These are phyloP conservation scores for Limnephilus marmoratus DNA, from an alignment of 2,888 invertebrate species.

Conservation along the genomic window DNA sequence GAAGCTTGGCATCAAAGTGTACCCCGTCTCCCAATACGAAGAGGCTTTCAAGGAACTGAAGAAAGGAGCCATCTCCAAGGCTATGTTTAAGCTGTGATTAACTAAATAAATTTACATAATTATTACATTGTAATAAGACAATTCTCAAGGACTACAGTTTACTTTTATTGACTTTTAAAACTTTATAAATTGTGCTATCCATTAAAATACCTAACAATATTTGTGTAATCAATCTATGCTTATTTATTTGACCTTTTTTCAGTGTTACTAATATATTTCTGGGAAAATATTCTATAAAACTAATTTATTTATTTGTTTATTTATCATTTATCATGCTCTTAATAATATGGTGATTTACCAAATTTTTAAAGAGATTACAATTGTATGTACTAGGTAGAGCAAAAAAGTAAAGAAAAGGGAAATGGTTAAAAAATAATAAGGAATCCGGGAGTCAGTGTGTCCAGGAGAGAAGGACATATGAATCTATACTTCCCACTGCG, in stretches of 20 bases:
- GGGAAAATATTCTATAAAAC: too few species aligned
- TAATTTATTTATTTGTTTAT: too few species aligned
- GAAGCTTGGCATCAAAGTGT: conserved; percentile 79
- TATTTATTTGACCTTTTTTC: background rate
- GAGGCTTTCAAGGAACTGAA: conserved; percentile 77
- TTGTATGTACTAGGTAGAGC: too few species aligned
- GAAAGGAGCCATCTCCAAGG: conserved; percentile 79
- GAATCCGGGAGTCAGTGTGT: too few species aligned
- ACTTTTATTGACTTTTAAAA: background rate
- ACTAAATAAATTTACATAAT: background rate
- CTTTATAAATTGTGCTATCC: background rate
- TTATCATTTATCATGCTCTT: too few species aligned
- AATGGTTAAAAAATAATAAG: too few species aligned
- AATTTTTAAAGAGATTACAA: too few species aligned
- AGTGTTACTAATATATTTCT: too few species aligned
- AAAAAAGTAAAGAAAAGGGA: too few species aligned
- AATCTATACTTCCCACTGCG: too few species aligned
- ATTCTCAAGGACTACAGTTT: background rate
- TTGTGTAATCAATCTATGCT: background rate
- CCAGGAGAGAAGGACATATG: too few species aligned
- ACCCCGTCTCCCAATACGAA: conserved; percentile 75
- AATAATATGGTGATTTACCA: too few species aligned
- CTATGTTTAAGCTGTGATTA: conserved; percentile 73
- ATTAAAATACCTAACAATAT: background rate
- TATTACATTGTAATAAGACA: background rate